Base-by-base conservation (phyloP, 1,140 invertebrate species). In the Caenorhabditis latens region DNA sequence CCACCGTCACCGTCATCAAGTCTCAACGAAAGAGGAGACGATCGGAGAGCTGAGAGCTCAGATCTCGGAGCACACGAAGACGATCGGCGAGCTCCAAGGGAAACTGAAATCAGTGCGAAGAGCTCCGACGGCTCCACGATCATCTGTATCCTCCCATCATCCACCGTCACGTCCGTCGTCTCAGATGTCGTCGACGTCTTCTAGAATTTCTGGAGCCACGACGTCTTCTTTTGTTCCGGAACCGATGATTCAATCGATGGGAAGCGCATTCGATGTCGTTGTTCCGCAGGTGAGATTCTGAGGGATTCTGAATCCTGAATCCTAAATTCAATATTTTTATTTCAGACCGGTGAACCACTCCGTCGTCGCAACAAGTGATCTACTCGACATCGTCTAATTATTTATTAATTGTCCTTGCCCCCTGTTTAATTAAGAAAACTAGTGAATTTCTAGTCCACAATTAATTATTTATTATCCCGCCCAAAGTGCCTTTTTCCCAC, bases 141-240 rank as follows among this genome's bases (percentile, higher is more conserved):
- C 65, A 46, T 5, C 43, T 50, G 46, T 16, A 8, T 50, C n/a
- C 13, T 13, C n/a, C 21, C 46, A 24, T 48, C 46, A 50, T 50
- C 43, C 43, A 13, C 46, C 32, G 4, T 79, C 71, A 4, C 16
- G 71, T 13, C 71, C 71, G 32, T 79, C 71, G n/a, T 79, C 71
- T 8, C 13, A 46, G 4, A 16, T 79, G 11, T 79, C 71, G 11
- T 79, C 71, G 11, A 79, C 71, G 71, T 24, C 71, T 11, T 79
- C 71, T 24, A 14, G 71, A 24, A 14, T 79, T 0, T 79, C 71
- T 3, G 32, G 32, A 1, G 32, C 32, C 1, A 32, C 43, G 4
- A 19, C 71, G 21, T 79, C 71, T 21, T 79, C 71, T 11, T 79
- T 79, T 50, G 71, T 79, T 21, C 71, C 71, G 11, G 71, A 79